A percentile compares a stretch with the other conserved stretches of the same genome.
These are phyloP conservation scores for Stenopsyche tienmushanensis DNA, from an alignment of 1,140 invertebrate genomes.

Conservation along the genomic window DNA sequence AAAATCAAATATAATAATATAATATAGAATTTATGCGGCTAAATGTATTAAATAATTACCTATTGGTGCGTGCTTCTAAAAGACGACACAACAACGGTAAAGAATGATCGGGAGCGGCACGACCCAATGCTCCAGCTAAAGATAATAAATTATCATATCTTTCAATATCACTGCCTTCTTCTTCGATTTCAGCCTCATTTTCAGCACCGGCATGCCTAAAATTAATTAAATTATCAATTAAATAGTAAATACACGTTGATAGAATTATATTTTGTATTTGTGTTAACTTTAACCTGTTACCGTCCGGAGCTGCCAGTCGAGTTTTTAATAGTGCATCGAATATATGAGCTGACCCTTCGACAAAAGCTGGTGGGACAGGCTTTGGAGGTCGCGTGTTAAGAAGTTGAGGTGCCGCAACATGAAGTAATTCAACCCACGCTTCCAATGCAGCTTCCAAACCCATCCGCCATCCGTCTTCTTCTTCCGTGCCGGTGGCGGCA, in stretches of 20 bases:
- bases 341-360: slow-evolving; percentile 56
- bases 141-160: slow-evolving; percentile 71
- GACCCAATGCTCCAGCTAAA: slow-evolving; percentile 60
- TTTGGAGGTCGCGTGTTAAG: slow-evolving; percentile 54
- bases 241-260: not conserved
- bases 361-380: slow-evolving; percentile 56
- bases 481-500: slow-evolving; percentile 46
- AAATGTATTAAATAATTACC: slow-evolving; percentile 10
- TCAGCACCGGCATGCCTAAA: slow-evolving; percentile 40
- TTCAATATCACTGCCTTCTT: slow-evolving; percentile 70
- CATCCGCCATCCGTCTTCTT: slow-evolving; percentile 71
- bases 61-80: slow-evolving; percentile 38
- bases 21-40: not conserved
- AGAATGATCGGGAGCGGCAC: slow-evolving; percentile 57
- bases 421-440: slow-evolving; percentile 71
- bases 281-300: too few species aligned
- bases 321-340: slow-evolving; percentile 83
- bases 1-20: not conserved
- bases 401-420: slow-evolving; percentile 59
- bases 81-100: slow-evolving; percentile 55
- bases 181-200: slow-evolving; percentile 63
- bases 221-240: slow-evolving; percentile 18
- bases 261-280: not conserved
- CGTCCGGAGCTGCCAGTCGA: slow-evolving; percentile 80
- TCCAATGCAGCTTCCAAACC: slow-evolving; percentile 80